Evolutionary conservation across 1,140 invertebrate species (phyloP).

Genomic region (Drosophila virilis): DNA sequence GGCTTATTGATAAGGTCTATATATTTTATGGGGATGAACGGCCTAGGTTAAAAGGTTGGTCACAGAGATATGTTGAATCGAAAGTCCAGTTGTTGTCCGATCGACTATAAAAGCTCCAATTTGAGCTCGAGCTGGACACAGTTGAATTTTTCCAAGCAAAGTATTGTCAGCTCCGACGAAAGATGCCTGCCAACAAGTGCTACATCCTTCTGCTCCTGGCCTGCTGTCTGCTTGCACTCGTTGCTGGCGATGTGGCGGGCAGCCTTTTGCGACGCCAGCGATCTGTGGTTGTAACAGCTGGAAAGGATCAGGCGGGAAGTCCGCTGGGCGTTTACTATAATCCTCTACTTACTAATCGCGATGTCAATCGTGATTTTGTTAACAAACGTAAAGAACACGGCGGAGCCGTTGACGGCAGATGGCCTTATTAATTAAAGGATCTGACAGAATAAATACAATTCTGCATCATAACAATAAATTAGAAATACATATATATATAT

Average conservation of each 20-base stretch:
- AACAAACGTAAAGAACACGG: slow-evolving; percentile 63
- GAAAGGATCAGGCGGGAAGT: slow-evolving; percentile 57
- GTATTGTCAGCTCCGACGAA: not conserved
- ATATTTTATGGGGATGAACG: not conserved
- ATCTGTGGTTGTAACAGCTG: slow-evolving; percentile 42
- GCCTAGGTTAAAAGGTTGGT: not conserved
- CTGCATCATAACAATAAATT: not conserved
- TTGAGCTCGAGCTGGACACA: slow-evolving; percentile 4
- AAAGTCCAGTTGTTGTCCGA: not conserved
- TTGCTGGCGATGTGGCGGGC: not conserved
- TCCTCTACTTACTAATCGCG: slow-evolving; percentile 59
- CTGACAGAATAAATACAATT: not conserved
- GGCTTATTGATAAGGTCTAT: too few species aligned
- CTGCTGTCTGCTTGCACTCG: slow-evolving; percentile 34
- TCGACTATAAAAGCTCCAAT: slow-evolving; percentile 44
- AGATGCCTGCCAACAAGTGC: slow-evolving; percentile 48
- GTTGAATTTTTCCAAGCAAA: slow-evolving; percentile 34
- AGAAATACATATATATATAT: not conserved
- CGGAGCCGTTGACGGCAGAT: slow-evolving; percentile 51
- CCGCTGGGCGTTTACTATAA: slow-evolving; percentile 61
- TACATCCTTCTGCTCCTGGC: slow-evolving; percentile 26
- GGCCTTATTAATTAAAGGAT: slow-evolving; percentile 46
- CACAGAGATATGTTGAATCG: not conserved
- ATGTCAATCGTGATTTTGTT: slow-evolving; percentile 65
- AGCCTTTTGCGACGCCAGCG: slow-evolving; percentile 35